A percentile compares a stretch with the other conserved stretches of the same genome.
Evolutionary conservation across 2,888 invertebrate genomes (phyloP).

Genomic region (Sussaba pulchella): DNA sequence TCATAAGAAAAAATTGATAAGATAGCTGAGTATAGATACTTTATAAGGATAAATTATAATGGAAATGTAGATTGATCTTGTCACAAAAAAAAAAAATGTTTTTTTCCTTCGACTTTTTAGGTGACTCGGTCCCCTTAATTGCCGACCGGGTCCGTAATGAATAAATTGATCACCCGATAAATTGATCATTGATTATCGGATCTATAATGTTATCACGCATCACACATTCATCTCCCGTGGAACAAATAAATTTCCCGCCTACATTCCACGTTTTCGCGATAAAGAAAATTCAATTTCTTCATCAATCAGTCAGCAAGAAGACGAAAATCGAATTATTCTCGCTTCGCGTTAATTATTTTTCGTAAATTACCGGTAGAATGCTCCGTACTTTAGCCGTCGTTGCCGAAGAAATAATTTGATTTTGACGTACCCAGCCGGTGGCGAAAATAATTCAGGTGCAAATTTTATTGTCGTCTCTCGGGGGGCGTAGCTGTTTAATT

Average conservation of each 20-base stretch:
- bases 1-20: too few species aligned
- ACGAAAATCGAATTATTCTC: neutral
- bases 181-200: too few species aligned
- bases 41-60: too few species aligned
- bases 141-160: too few species aligned
- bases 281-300: neutral
- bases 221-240: neutral
- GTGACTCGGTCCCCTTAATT: too few species aligned
- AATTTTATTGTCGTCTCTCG: conserved; percentile 52
- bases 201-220: too few species aligned
- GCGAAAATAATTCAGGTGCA: conserved; percentile 49
- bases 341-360: neutral
- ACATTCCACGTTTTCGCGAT: too few species aligned
- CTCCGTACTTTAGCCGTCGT: neutral
- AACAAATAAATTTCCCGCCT: neutral
- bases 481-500: conserved; percentile 44
- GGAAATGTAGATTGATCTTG: too few species aligned
- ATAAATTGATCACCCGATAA: too few species aligned
- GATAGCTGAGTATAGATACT: too few species aligned
- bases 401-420: conserved; percentile 46
- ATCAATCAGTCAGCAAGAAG: neutral
- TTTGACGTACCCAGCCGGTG: conserved; percentile 22
- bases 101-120: too few species aligned
- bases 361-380: neutral
- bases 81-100: too few species aligned